A percentile compares a stretch with the other conserved stretches of the same genome.
These are phyloP conservation scores for Syncerus caffer DNA, from an alignment of 2,797 vertebrate species.

Conservation along the genomic window DNA sequence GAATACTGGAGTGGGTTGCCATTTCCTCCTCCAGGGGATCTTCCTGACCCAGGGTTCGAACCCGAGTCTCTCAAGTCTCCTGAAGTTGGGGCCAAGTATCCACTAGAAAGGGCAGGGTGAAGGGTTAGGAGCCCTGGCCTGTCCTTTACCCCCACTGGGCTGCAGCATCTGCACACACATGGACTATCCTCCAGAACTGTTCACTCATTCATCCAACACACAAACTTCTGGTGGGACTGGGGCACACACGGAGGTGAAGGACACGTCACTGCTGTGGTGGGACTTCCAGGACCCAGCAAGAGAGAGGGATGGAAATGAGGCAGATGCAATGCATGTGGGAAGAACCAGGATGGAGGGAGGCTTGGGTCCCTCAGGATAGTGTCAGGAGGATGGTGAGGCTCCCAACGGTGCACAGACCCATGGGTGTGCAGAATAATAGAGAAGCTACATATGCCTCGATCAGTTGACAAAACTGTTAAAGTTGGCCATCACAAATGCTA, in stretches of 20 bases:
- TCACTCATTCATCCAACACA: background rate
- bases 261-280: no score
- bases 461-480: background rate
- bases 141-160: background rate
- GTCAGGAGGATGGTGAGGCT: background rate
- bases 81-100: no score
- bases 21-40: background rate
- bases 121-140: background rate
- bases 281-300: background rate
- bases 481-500: background rate
- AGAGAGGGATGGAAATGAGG: background rate
- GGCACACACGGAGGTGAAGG: background rate
- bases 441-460: rapidly evolving
- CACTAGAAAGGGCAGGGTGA: background rate
- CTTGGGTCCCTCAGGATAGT: background rate
- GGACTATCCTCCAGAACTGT: background rate
- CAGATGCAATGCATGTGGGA: background rate
- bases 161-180: background rate
- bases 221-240: background rate
- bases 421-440: background rate
- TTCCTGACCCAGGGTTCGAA: background rate
- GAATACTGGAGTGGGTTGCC: background rate
- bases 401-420: background rate
- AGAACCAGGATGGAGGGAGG: background rate
- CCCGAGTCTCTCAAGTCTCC: background rate